A percentile compares a stretch with the other conserved stretches of the same genome.
phyloP scores from a whole-genome alignment of 2,888 invertebrate species.

The Agonopterix alstromeriana region DNA sequence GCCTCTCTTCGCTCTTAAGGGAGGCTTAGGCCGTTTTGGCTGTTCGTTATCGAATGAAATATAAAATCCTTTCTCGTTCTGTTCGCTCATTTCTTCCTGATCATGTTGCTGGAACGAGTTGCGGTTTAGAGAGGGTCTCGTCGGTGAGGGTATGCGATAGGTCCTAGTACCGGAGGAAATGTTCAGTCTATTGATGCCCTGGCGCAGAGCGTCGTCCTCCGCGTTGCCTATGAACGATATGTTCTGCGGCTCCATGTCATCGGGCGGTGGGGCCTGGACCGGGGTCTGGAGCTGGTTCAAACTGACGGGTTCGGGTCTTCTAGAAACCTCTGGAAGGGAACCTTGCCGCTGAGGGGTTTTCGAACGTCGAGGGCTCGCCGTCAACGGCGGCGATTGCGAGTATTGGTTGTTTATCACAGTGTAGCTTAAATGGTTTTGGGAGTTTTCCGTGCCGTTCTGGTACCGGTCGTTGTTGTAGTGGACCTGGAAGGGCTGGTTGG shows the following conservation, averaged over 20 bases:
- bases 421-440: conserved; percentile 74
- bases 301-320: conserved; percentile 69
- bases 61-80: conserved; percentile 91
- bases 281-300: conserved; percentile 71
- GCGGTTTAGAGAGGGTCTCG: conserved; percentile 82
- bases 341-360: conserved; percentile 65
- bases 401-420: conserved; percentile 77
- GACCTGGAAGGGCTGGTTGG: conserved; percentile 47
- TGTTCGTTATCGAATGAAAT: conserved; percentile 94
- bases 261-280: conserved; percentile 81
- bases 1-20: conserved; percentile 83
- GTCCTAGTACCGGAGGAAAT: conserved; percentile 92
- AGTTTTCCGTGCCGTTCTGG: conserved; percentile 80
- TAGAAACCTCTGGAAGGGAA: conserved; percentile 49
- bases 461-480: conserved; percentile 69
- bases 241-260: conserved; percentile 95
- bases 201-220: conserved; percentile 73
- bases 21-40: conserved; percentile 93
- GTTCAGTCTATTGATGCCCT: conserved; percentile 85
- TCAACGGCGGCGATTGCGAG: conserved; percentile 70
- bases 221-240: conserved; percentile 92
- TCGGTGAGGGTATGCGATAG: conserved; percentile 93
- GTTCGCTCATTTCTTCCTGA: conserved; percentile 54
- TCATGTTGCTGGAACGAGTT: conserved; percentile 82
- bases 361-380: conserved; percentile 77